These are phyloP conservation scores for Chloebia gouldiae DNA, from an alignment of 2,113 vertebrate genomes.

Conservation along the genomic window DNA sequence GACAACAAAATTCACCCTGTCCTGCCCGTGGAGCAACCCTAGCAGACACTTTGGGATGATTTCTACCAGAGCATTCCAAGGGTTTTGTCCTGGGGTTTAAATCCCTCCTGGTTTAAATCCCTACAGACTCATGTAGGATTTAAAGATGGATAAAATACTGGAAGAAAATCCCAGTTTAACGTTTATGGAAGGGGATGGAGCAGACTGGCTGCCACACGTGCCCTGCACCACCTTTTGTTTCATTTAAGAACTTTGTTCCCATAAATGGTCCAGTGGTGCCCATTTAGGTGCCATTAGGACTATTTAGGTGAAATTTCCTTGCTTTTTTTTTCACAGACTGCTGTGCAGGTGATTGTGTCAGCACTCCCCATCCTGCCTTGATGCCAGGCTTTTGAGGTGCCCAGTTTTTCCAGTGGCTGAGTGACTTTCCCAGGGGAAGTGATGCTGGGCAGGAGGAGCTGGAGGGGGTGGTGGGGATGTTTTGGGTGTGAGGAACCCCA, in stretches of 20 bases:
- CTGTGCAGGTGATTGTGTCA: not conserved
- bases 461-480: not conserved
- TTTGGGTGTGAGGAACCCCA: not conserved
- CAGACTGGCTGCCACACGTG: not conserved
- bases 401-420: not conserved
- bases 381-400: not conserved
- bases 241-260: not conserved
- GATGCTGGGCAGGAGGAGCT: not conserved
- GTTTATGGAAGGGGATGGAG: not conserved
- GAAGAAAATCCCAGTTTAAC: not conserved
- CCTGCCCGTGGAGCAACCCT: rapidly evolving
- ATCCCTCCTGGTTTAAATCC: not conserved
- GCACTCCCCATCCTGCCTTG: not conserved
- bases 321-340: rapidly evolving
- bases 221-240: too few species aligned
- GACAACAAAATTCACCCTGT: not conserved
- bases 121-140: rapidly evolving
- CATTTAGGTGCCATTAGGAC: not conserved
- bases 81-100: not conserved
- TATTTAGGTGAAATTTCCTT: not conserved
- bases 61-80: rapidly evolving
- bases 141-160: not conserved
- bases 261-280: not conserved
- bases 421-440: not conserved
- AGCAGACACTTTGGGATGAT: not conserved